phyloP scores from a whole-genome alignment of 1,140 invertebrate genomes.

The Sminthurides bifidus region DNA sequence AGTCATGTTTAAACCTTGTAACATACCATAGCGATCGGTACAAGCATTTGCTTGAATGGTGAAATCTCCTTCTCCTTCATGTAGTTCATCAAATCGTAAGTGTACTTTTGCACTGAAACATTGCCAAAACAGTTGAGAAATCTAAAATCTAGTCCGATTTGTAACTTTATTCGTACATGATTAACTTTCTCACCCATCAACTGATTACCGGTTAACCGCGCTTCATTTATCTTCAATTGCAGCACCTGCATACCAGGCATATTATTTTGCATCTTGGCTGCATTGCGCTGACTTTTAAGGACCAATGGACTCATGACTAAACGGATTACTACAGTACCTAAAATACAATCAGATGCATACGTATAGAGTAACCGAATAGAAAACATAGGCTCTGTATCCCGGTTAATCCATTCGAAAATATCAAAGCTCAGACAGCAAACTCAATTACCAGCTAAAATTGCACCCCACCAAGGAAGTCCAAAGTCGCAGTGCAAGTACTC shows the following conservation, averaged over 20 bases:
- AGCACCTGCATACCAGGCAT: constrained; percentile 65
- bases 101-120: constrained; percentile 39
- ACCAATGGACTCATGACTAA: constrained; percentile 68
- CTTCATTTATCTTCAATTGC: constrained; percentile 70
- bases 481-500: constrained; percentile 65
- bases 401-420: not conserved
- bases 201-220: constrained; percentile 64
- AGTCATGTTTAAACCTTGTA: constrained; percentile 1
- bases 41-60: constrained; percentile 66
- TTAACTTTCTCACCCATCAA: constrained; percentile 47
- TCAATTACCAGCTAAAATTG: constrained; percentile 56
- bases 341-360: not conserved
- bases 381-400: not conserved
- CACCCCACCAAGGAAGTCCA: constrained; percentile 79
- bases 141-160: not conserved
- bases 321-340: constrained; percentile 64
- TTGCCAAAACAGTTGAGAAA: not conserved
- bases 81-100: constrained; percentile 59
- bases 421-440: constrained; percentile 9
- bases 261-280: constrained; percentile 63
- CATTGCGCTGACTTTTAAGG: constrained; percentile 61
- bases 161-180: not conserved
- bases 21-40: constrained; percentile 63
- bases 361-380: not conserved
- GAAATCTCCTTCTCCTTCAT: constrained; percentile 71